Base-by-base conservation (phyloP, 1,140 invertebrate species). In the Hermatobates lingyangjiaoensis region DNA sequence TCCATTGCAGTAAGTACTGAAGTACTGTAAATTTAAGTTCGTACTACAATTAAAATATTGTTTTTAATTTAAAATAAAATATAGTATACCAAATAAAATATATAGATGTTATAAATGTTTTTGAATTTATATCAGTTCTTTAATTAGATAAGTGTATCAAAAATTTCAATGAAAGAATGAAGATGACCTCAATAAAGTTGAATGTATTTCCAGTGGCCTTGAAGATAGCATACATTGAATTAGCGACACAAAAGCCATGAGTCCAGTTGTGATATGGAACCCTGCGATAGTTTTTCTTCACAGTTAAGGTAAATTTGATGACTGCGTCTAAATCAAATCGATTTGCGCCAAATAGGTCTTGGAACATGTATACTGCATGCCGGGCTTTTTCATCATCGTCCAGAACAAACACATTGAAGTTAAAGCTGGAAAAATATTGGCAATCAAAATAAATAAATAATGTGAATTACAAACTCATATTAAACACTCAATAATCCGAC, bases 201-300 rank as follows among this genome's bases (percentile, higher is more conserved):
- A 83, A 83, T 12, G 66, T 62, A 27, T 70, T 67, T 21, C 64
- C 61, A 4, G 68, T 62, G 46, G 66, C 68, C 61, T 83, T 83
- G 23, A 88, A 69, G 34, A 87, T 77, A 18, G 76, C 74, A 60
- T 82, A 88, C 74, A 86, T 83, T 12, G 79, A 75, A 62, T 89
- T 84, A 1, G 84, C 83, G 1, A 89, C 85, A 3, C 80, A 77
- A 71, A 87, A 89, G 0, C 82, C 86, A 61, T 89, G 85, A 18
- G 77, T 77, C 78, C 85, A 89, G 65, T 89, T 89, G 64, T 89
- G 86, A 61, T 87, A 87, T 0, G 81, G 79, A 0, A 88, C 83
- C 26, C 75, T 69, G 23, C 85, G 67, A 62, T 89, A 89, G 66
- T 88, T 89, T 61, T 86, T 88, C 60, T 75, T 73, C 0, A 88